Evolutionary conservation across 2,797 vertebrate species (phyloP), one percentile per base, ranked within the genome.

Genomic region (Typhlichthys eigenmanni): DNA sequence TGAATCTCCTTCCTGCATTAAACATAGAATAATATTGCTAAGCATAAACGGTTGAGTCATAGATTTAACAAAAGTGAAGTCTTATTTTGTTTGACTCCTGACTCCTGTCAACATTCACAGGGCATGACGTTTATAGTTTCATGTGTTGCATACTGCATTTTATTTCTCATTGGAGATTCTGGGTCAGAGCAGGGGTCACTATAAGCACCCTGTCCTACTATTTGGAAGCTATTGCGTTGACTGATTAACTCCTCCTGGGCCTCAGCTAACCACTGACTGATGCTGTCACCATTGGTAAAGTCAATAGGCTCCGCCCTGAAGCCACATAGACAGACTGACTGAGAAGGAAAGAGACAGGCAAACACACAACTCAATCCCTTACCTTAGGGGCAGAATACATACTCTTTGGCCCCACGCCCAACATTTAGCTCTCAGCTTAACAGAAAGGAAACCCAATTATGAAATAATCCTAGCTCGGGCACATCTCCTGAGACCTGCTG

Each of bases 211-310:
- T 46, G 55, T 62, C 55, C 70, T 58, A n/a, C 64, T 61, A 34
- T 34, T 7, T 34, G 4, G 34, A 34, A 7, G 5, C 34, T 34
- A 34, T 57, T 52, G 53, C 55, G 48, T 45, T 69, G 74, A 69
- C 45, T 69, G 80, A 87, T 81, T 62, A 50, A 69, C 84, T 83
- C 66, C 54, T 75, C 63, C 75, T 69, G 58, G 59, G 59, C 69
- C 78, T 71, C 68, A 66, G 68, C 53, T 1, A 62, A 59, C 34
- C 6, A 53, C 75, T 78, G 81, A 87, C 17, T 46, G 81, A 72
- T 84, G 53, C 73, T 85, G 72, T 86, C 83, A 75, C 68, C 58
- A 1, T 62, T 80, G 77, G 69, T 69, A 79, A 74, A 71, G 69
- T 76, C 62, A 68, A 71, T 72, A 78, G 75, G 71, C 77, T 72